Base-by-base conservation (phyloP, 2,888 invertebrate genomes). In the Archips crataeganus region DNA sequence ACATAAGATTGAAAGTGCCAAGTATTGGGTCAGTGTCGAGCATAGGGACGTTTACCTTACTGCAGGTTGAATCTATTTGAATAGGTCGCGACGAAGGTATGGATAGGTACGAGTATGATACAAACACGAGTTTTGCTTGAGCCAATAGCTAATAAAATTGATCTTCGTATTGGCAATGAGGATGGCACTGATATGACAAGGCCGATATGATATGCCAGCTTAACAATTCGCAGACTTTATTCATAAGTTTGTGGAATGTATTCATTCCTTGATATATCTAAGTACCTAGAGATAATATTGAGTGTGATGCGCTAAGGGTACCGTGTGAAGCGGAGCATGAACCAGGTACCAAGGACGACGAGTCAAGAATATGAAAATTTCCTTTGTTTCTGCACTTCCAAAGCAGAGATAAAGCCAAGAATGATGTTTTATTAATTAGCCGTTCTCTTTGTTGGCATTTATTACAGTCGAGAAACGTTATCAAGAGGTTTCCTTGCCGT, bases 271-370 rank as follows among this genome's bases (percentile, higher is more conserved):
- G 63, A 42, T 45, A 59, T 59, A 63, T 23, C n/a, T 15, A 57
- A 2, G 1, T 36, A 47, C 13, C 13, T 47, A 47, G 10, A 13
- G 3, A n/a, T 51, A 51, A n/a, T 23, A 11, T 11, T 49, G 49
- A n/a, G 34, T 49, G 60, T 73, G 65, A 65, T 65, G 65, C 51
- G 42, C 15, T 59, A 61, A 70, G 51, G 23, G 60, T 57, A 11
- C 42, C 36, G 70, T 60, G 82, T 82, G 84, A 82, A 85, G 81
- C 86, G 80, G 81, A 85, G 81, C 84, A 79, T 85, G 81, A 81
- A 70, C 76, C 72, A 71, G 76, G 76, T 23, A 23, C 23, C 88
- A 87, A 87, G 88, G 87, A 83, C 82, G 82, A 81, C 84, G 78
- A 77, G 82, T 83, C 77, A 70, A 80, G 80, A 81, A 85, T 83